phyloP scores from a whole-genome alignment of 2,113 vertebrate genomes.

The Microcebus tavaratra region DNA sequence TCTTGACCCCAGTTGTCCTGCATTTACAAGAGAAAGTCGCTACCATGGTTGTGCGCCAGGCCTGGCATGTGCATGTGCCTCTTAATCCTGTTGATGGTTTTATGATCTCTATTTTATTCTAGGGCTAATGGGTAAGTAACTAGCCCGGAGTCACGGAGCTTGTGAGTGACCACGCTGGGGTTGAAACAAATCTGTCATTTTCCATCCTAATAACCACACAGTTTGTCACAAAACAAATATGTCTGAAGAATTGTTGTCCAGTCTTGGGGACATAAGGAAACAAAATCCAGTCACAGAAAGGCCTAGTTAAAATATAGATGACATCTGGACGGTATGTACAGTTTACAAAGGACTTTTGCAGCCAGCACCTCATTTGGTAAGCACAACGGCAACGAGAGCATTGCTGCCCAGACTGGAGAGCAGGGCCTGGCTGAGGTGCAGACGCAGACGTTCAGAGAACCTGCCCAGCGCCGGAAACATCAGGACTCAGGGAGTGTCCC shows the following conservation, averaged over 20 bases:
- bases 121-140: too few relatives aligned
- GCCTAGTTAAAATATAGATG: not conserved
- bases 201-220: not conserved
- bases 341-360: not conserved
- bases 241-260: not conserved
- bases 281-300: not conserved
- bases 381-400: not conserved
- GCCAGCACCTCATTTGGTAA: not conserved
- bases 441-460: not conserved
- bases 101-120: not conserved
- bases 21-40: not conserved
- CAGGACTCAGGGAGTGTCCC: not conserved
- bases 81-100: not conserved
- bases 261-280: not conserved
- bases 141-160: too few relatives aligned
- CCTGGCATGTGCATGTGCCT: fast-evolving
- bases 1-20: not conserved
- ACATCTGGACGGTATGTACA: too few relatives aligned
- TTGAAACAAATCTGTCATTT: not conserved
- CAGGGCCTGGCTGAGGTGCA: not conserved
- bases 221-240: not conserved
- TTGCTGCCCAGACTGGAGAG: not conserved
- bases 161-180: not conserved
- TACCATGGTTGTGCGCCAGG: not conserved
- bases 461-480: not conserved